These are phyloP conservation scores for Anabacerthia variegaticeps DNA, from an alignment of 2,797 vertebrate genomes.

Conservation along the genomic window DNA sequence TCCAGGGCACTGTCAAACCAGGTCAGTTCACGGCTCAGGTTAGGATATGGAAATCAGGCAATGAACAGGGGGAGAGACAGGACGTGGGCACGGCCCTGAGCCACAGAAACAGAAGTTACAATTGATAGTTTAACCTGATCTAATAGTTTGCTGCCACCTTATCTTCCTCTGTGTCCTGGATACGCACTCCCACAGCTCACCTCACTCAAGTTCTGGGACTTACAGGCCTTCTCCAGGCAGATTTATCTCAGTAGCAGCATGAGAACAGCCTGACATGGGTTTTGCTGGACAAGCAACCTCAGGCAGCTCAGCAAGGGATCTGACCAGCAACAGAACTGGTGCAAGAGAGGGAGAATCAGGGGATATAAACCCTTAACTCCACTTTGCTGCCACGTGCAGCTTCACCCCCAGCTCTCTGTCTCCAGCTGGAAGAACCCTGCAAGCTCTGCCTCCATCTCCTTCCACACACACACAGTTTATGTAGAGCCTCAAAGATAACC, in stretches of 20 bases:
- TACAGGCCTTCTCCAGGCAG: neutral
- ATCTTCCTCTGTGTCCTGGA: neutral
- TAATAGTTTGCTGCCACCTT: neutral
- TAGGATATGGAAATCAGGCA: neutral
- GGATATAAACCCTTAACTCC: neutral
- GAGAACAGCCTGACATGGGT: neutral
- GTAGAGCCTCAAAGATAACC: neutral
- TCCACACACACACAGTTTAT: accelerated
- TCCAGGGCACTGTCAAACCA: neutral
- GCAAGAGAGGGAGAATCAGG: neutral
- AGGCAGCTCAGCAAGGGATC: neutral
- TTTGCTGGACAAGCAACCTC: neutral
- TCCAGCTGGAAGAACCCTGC: neutral
- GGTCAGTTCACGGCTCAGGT: neutral
- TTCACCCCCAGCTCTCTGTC: neutral
- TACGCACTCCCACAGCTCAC: neutral
- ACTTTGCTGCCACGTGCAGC: neutral
- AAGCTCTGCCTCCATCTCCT: neutral
- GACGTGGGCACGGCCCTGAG: neutral
- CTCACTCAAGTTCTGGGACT: neutral
- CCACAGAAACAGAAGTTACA: neutral
- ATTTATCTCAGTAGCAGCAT: neutral
- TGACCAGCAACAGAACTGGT: neutral
- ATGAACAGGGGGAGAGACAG: neutral
- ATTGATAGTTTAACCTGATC: neutral